phyloP scores from a whole-genome alignment of 2,113 vertebrate genomes.

The Gallinago media region DNA sequence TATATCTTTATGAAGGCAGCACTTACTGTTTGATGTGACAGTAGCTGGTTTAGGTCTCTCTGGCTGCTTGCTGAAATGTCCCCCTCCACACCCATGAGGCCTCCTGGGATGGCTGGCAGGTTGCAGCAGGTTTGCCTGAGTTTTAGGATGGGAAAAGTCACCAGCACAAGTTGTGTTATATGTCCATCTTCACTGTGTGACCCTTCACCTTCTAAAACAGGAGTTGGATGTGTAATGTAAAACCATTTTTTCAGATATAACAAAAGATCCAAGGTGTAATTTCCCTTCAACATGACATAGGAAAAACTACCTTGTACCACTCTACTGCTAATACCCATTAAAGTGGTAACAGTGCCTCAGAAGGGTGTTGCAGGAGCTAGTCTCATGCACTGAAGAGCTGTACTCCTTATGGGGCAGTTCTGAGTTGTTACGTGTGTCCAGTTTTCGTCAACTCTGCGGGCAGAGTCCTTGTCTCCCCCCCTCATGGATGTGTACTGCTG shows the following conservation, averaged over 20 bases:
- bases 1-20: neutral
- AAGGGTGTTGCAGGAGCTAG: neutral
- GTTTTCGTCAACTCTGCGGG: neutral
- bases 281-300: neutral
- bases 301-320: neutral
- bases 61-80: neutral
- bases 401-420: neutral
- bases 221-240: neutral
- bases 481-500: neutral
- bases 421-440: neutral
- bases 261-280: neutral
- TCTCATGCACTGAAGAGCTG: neutral
- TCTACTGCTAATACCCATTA: neutral
- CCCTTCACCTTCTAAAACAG: neutral
- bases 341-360: too few species aligned
- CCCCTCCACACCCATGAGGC: neutral
- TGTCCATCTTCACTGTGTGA: neutral
- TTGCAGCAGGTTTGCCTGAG: neutral
- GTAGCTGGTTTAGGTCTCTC: neutral
- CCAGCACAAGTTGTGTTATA: neutral
- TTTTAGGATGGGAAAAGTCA: neutral
- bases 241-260: neutral
- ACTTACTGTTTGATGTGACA: neutral
- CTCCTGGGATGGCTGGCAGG: neutral
- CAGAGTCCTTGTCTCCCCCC: neutral